Evolutionary conservation across 1,140 invertebrate genomes (phyloP), one percentile per base, ranked within the genome.

Genomic region (Oscheius sp.): DNA sequence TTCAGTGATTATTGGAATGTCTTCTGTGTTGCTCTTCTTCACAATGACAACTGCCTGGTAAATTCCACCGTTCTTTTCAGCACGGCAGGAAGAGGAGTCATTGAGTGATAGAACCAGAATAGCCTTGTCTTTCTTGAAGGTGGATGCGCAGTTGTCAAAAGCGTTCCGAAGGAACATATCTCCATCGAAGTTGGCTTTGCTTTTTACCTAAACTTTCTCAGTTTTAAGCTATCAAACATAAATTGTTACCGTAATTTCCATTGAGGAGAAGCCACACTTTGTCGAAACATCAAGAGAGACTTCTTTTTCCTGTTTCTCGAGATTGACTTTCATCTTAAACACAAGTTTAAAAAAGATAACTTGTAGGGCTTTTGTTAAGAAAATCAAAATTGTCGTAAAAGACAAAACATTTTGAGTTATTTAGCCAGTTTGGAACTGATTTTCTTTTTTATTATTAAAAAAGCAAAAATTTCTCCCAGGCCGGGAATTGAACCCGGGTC

Each of bases 401-500:
- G n/a, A n/a, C n/a, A n/a, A n/a, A n/a, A n/a, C n/a, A n/a, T n/a
- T n/a, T n/a, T n/a, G n/a, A n/a, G n/a, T n/a, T n/a, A n/a, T n/a
- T n/a, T n/a, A n/a, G n/a, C n/a, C n/a, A n/a, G n/a, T n/a, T n/a
- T n/a, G n/a, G n/a, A n/a, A n/a, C n/a, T n/a, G n/a, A n/a, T n/a
- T n/a, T n/a, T n/a, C n/a, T n/a, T n/a, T n/a, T n/a, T n/a, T n/a
- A n/a, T n/a, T n/a, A n/a, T n/a, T n/a, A n/a, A n/a, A n/a, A n/a
- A n/a, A n/a, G n/a, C 52, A 72, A 72, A 72, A 66, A 29, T 2
- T 72, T 72, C 77, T 78, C 77, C 76, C 75, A 69, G 77, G 76
- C 77, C 75, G 77, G 77, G 77, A 78, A 78, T 78, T 77, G 79
- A 78, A 78, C 77, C 77, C 77, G 77, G 76, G 77, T 79, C 77